Conservation (phyloP, 1,140 invertebrate genomes). For the Trichomalopsis sarcophagae region DNA sequence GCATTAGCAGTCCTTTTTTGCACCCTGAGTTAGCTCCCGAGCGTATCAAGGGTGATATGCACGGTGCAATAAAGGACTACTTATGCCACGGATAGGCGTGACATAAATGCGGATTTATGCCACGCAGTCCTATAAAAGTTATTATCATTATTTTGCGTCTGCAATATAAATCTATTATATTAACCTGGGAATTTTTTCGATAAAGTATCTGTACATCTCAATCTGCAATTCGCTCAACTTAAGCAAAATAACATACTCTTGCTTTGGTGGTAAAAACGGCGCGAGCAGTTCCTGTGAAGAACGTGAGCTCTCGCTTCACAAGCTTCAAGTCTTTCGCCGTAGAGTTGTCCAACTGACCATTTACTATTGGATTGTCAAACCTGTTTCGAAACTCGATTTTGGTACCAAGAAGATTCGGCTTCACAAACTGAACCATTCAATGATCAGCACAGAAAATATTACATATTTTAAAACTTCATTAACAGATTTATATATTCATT, state of each 20-base stretch:
- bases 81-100: too few species aligned
- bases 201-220: slow-evolving; percentile 85
- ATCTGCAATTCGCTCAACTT: slow-evolving; percentile 89
- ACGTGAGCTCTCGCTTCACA: slow-evolving; percentile 95
- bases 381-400: slow-evolving; percentile 91
- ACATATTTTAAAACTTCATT: slow-evolving; percentile 13
- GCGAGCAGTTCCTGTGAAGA: slow-evolving; percentile 90
- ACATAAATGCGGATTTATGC: too few species aligned
- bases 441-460: slow-evolving; percentile 80
- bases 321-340: slow-evolving; percentile 88
- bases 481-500: slow-evolving; percentile 17
- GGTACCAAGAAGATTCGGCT: slow-evolving; percentile 92
- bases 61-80: too few species aligned
- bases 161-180: not conserved
- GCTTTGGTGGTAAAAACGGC: slow-evolving; percentile 93
- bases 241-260: slow-evolving; percentile 94
- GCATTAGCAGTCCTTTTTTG: too few species aligned
- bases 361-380: slow-evolving; percentile 94
- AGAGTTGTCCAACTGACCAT: slow-evolving; percentile 95
- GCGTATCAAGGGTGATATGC: too few species aligned
- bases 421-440: slow-evolving; percentile 98
- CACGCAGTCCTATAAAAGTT: too few species aligned
- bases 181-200: slow-evolving; percentile 75
- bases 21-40: too few species aligned
- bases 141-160: not conserved